These are phyloP conservation scores for Pterostichus madidus DNA, from an alignment of 2,888 invertebrate species.

Conservation along the genomic window DNA sequence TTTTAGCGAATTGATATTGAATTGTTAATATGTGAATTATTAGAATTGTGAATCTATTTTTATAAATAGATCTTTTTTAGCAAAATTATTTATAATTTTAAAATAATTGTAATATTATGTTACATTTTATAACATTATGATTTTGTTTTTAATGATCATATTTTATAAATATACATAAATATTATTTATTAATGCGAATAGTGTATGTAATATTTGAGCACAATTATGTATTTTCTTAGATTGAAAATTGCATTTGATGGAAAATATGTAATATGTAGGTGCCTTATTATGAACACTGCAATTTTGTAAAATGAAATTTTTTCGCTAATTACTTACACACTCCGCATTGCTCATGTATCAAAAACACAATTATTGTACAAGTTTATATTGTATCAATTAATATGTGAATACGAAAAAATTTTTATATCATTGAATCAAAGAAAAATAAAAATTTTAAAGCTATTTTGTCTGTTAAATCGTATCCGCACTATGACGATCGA, in stretches of 20 bases:
- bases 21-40: constrained; percentile 30
- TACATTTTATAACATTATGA: not conserved
- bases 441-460: constrained; percentile 8
- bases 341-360: constrained; percentile 48
- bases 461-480: not conserved
- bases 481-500: too few relatives aligned
- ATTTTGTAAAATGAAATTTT: constrained; percentile 42
- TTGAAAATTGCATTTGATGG: constrained; percentile 45
- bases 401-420: constrained; percentile 31
- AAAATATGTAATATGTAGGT: constrained; percentile 60
- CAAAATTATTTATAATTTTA: constrained; percentile 57
- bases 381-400: constrained; percentile 35
- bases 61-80: constrained; percentile 60
- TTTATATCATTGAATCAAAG: constrained; percentile 40
- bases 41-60: constrained; percentile 50
- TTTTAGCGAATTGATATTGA: constrained; percentile 47
- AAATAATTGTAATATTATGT: constrained; percentile 8
- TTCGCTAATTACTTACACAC: constrained; percentile 47
- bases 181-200: constrained; percentile 47
- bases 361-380: constrained; percentile 43
- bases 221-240: constrained; percentile 42
- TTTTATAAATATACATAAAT: constrained; percentile 48
- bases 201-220: constrained; percentile 35
- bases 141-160: constrained; percentile 4
- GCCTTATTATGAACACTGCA: constrained; percentile 59